Evolutionary conservation across 2,888 invertebrate species (phyloP).

Genomic region (Disparrhopalites patrizii): DNA sequence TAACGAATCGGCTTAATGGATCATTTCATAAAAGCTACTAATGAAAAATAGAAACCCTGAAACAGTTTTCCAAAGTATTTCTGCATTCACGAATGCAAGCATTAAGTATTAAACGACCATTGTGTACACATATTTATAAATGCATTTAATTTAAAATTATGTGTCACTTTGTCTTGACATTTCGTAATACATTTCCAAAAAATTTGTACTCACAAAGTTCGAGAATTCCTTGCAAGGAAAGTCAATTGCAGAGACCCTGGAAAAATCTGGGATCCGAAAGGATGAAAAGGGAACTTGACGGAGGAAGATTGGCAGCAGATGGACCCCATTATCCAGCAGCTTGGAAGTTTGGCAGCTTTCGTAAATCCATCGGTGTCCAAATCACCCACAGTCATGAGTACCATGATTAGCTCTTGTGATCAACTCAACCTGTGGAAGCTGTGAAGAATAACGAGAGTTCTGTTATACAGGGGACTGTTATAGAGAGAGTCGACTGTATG

Average conservation of each 20-base stretch:
- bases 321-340: neutral
- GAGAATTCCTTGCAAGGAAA: conserved; percentile 44
- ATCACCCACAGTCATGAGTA: conserved; percentile 23
- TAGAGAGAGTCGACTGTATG: conserved; percentile 24
- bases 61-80: no score
- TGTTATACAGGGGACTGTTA: conserved; percentile 16
- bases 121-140: no score
- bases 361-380: conserved; percentile 34
- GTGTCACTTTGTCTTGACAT: no score
- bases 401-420: conserved; percentile 37
- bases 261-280: conserved; percentile 31
- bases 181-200: no score
- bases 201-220: no score
- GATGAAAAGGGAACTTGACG: conserved; percentile 19
- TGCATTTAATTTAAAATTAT: no score
- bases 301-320: conserved; percentile 1
- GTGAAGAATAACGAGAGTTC: conserved; percentile 26
- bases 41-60: no score
- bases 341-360: conserved; percentile 43
- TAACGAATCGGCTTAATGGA: no score
- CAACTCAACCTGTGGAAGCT: conserved; percentile 38
- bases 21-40: no score
- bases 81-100: no score
- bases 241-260: conserved; percentile 37
- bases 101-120: no score